Base-by-base conservation (phyloP, 2,797 vertebrate species). In the Astyanax mexicanus region DNA sequence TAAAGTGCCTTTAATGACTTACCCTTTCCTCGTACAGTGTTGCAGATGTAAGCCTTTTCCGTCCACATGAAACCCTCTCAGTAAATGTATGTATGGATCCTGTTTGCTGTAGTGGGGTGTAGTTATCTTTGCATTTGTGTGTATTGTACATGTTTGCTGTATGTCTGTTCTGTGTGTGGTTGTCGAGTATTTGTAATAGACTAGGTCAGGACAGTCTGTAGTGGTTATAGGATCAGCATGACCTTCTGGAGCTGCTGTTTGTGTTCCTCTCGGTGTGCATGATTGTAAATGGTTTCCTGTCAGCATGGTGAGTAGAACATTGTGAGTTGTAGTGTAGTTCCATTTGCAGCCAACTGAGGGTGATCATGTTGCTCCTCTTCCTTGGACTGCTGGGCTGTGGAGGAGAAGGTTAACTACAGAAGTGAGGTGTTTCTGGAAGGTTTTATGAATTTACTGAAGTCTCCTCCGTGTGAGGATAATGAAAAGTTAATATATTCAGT, bases 1-100 rank as follows among this genome's bases (percentile, higher is more conserved):
- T 11, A 74, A 85, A 85, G 84, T 87, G 84, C 86, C 86, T 85
- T 85, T 78, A 68, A 74, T 44, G 10, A 29, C 69, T 62, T 67
- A 27, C 21, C 38, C 21, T 0, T 25, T 79, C 57, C 44, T 35
- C 25, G 58, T 76, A 17, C 37, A 58, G 55, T 74, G 72, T 65
- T 61, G 61, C 19, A 69, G 23, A 64, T 64, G 40, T 49, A 75
- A 61, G 32, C 37, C 68, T 42, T 42, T 32, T n/a, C n/a, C 37
- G 74, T 77, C 67, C 32, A 58, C 60, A 71, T 80, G 57, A 29
- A 49, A 17, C 71, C 27, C 29, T 19, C 11, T 12, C 65, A 44
- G 79, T 38, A 57, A 58, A 3, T 25, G 29, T 37, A 45, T 47
- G 40, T n/a, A n/a, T n/a, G n/a, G n/a, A n/a, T n/a, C n/a, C n/a